These are phyloP conservation scores for Lobophora halterata DNA, from an alignment of 2,888 invertebrate genomes.

Conservation along the genomic window DNA sequence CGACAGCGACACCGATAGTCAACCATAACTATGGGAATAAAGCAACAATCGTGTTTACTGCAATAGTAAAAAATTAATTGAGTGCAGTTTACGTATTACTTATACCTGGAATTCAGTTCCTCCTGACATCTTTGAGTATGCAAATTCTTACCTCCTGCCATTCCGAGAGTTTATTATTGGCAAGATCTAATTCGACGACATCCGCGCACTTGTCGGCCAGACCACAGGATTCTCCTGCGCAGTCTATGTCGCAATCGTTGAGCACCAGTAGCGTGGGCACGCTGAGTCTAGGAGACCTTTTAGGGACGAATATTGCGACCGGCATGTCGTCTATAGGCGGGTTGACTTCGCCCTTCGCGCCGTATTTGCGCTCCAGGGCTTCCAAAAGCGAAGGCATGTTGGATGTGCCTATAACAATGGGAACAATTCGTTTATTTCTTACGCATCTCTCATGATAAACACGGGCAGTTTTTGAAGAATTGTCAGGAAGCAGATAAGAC, in stretches of 20 bases:
- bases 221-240: conserved; percentile 90
- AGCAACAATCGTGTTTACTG: conserved; percentile 10
- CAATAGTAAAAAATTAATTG: conserved; percentile 11
- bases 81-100: conserved; percentile 2
- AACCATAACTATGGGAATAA: conserved; percentile 38
- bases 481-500: neutral
- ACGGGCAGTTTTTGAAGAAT: too few relatives aligned
- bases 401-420: conserved; percentile 44
- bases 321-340: conserved; percentile 83
- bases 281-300: conserved; percentile 87
- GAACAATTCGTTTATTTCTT: too few relatives aligned
- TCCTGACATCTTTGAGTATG: neutral
- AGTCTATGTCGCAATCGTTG: conserved; percentile 94
- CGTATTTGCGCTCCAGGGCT: conserved; percentile 93
- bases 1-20: conserved; percentile 28
- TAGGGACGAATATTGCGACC: conserved; percentile 93
- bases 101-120: conserved; percentile 3
- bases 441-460: too few relatives aligned
- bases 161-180: conserved; percentile 93
- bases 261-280: conserved; percentile 92
- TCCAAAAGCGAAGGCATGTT: conserved; percentile 94
- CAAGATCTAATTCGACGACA: conserved; percentile 96
- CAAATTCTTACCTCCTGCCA: conserved; percentile 90
- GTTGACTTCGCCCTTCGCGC: conserved; percentile 83
- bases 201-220: conserved; percentile 91